These are phyloP conservation scores for Spisula subtruncata DNA, from an alignment of 2,888 invertebrate species.

Conservation along the genomic window DNA sequence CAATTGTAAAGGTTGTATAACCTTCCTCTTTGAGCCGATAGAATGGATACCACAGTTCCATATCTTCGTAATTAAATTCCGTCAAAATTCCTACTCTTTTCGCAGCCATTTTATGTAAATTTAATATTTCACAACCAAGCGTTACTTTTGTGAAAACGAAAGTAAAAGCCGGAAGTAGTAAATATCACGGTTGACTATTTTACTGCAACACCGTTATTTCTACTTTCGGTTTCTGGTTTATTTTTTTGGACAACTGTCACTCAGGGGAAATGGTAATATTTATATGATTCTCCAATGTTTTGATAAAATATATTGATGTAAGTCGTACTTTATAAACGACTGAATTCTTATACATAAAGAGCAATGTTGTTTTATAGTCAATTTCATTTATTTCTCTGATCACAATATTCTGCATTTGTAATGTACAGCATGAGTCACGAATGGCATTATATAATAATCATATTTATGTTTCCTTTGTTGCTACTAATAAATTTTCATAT, in stretches of 20 bases:
- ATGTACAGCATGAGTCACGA: too few relatives aligned
- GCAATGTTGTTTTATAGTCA: too few relatives aligned
- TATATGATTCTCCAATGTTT: not conserved
- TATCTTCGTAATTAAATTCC: slow-evolving; percentile 82
- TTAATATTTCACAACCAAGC: not conserved
- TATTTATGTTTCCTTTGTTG: too few relatives aligned
- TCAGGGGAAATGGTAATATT: not conserved
- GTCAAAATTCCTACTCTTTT: slow-evolving; percentile 79
- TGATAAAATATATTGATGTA: not conserved
- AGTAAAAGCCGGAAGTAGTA: not conserved
- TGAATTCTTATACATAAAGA: too few relatives aligned
- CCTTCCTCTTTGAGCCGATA: slow-evolving; percentile 83
- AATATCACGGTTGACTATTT: slow-evolving; percentile 1
- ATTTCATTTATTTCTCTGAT: too few relatives aligned
- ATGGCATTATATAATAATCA: too few relatives aligned
- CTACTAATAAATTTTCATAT: too few relatives aligned
- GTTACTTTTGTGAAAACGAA: not conserved
- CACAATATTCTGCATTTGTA: too few relatives aligned
- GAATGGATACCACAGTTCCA: slow-evolving; percentile 84
- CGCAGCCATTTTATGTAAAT: slow-evolving; percentile 47
- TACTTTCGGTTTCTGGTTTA: not conserved
- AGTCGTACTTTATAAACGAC: too few relatives aligned
- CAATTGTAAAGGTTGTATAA: slow-evolving; percentile 80
- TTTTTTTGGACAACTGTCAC: too few relatives aligned
- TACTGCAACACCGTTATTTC: not conserved